Evolutionary conservation across 2,113 vertebrate genomes (phyloP).

Genomic region (Peromyscus maniculatus): DNA sequence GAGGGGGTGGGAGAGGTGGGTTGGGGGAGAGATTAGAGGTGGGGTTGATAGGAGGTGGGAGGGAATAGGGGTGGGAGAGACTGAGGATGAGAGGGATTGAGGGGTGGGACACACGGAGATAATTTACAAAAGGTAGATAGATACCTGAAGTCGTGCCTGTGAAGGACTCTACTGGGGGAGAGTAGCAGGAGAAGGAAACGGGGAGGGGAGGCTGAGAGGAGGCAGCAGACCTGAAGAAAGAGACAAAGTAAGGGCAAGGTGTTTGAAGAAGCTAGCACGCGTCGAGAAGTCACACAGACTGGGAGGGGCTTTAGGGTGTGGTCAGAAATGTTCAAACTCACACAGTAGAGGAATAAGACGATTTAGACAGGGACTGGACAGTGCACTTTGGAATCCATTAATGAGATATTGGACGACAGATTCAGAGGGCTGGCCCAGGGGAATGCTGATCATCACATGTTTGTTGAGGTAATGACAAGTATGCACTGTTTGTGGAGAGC

Average conservation of each 20-base stretch:
- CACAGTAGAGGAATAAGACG: neutral
- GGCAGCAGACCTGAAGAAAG: neutral
- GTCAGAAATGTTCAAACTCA: neutral
- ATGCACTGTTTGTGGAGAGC: neutral
- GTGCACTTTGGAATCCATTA: neutral
- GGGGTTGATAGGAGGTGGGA: no score
- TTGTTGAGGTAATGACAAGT: neutral
- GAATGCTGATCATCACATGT: neutral
- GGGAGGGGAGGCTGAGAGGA: neutral
- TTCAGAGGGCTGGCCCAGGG: neutral
- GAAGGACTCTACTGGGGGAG: neutral
- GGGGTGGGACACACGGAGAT: neutral
- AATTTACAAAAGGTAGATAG: neutral
- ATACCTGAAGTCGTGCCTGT: neutral
- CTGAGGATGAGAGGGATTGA: no score
- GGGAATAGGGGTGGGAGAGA: no score
- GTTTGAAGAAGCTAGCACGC: neutral
- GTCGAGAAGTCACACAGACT: neutral
- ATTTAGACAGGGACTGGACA: neutral
- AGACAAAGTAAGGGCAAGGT: neutral
- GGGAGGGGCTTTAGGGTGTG: neutral
- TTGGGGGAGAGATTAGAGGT: no score
- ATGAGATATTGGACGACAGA: slow-evolving; percentile 15
- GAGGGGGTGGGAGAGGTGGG: no score
- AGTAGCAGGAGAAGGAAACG: neutral